phyloP scores from a whole-genome alignment of 1,140 invertebrate species.

The Caligus rogercresseyi region DNA sequence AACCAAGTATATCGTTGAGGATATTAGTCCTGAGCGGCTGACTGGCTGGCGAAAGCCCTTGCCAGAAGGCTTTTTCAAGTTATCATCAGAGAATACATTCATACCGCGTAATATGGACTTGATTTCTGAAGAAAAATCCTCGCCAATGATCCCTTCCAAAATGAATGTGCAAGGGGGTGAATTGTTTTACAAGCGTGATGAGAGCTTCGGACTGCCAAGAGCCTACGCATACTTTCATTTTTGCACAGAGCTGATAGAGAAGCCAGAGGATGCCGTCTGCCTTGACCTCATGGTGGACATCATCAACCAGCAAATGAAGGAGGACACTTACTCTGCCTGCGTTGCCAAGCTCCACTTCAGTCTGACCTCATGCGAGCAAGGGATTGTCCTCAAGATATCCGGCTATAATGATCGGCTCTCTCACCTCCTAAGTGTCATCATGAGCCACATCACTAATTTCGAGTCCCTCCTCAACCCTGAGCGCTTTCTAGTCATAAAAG shows the following conservation, averaged over 20 bases:
- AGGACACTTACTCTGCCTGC: conserved; percentile 55
- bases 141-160: conserved; percentile 22
- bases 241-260: conserved; percentile 40
- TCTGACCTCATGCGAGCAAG: conserved; percentile 41
- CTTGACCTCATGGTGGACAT: conserved; percentile 41
- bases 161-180: conserved; percentile 23
- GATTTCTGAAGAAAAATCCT: conserved; percentile 26
- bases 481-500: conserved; percentile 40
- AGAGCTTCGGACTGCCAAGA: conserved; percentile 61
- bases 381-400: conserved; percentile 45
- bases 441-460: conserved; percentile 1
- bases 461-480: not conserved
- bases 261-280: conserved; percentile 37
- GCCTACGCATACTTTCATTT: conserved; percentile 52
- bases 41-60: not conserved
- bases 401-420: conserved; percentile 52
- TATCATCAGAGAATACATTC: conserved; percentile 63
- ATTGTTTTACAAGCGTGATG: conserved; percentile 69
- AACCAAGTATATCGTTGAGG: conserved; percentile 16
- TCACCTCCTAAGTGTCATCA: conserved; percentile 36
- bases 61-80: conserved; percentile 25
- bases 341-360: conserved; percentile 50
- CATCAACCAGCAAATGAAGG: conserved; percentile 40
- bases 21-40: conserved; percentile 26
- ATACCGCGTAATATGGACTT: conserved; percentile 62